Evolutionary conservation across 2,888 invertebrate species (phyloP).

Genomic region (Itoplectis maculator): DNA sequence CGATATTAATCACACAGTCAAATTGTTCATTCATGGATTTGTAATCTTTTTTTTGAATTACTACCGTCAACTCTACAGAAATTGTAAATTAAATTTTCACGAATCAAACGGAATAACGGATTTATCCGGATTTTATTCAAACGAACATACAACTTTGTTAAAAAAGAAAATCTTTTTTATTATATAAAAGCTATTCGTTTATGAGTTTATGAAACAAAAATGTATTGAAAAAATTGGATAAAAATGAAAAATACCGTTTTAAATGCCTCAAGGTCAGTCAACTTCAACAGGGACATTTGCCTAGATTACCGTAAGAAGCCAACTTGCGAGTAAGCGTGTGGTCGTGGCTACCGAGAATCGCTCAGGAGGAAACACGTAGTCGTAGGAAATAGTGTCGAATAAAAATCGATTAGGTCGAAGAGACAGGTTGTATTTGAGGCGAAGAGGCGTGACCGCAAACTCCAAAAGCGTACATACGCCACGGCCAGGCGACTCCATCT

Average conservation of each 20-base stretch:
- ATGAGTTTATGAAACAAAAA: no score
- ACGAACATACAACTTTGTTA: no score
- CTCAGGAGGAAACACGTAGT: conserved; percentile 9
- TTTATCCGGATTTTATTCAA: no score
- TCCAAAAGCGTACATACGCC: conserved; percentile 52
- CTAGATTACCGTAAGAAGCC: neutral
- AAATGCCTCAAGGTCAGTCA: neutral
- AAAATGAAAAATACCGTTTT: neutral
- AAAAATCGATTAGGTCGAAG: conserved; percentile 59
- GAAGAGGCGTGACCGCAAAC: conserved; percentile 63
- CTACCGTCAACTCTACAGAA: neutral
- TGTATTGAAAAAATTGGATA: neutral
- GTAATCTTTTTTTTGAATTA: neutral
- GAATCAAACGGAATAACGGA: no score
- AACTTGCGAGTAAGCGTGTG: neutral
- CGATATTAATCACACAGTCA: neutral
- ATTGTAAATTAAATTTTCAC: no score
- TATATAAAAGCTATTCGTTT: no score
- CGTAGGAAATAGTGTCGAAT: conserved; percentile 20
- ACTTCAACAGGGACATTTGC: no score
- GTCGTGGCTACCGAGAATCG: neutral
- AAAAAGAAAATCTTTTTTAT: no score
- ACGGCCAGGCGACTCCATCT: conserved; percentile 10
- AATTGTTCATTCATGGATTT: neutral
- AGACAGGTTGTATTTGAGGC: conserved; percentile 32